A percentile compares a stretch with the other conserved stretches of the same genome.
Evolutionary conservation across 1,140 invertebrate species (phyloP).

Genomic region (Aphidius ervi): DNA sequence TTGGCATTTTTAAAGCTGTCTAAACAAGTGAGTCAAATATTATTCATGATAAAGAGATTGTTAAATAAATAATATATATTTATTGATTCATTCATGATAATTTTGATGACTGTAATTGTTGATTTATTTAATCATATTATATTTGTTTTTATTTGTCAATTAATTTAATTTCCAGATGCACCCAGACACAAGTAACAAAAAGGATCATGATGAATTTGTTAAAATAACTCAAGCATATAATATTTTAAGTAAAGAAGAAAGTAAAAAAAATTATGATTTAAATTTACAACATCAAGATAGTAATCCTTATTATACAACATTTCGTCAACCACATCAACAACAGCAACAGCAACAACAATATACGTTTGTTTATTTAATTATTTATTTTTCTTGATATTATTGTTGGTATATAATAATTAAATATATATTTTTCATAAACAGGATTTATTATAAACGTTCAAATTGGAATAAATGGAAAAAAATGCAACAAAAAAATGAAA

Average conservation of each 20-base stretch:
- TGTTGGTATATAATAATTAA: too few relatives aligned
- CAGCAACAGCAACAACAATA: too few relatives aligned
- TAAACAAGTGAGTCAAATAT: conserved; percentile 37
- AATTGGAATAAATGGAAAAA: neutral
- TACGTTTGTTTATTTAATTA: too few relatives aligned
- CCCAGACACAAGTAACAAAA: conserved; percentile 48
- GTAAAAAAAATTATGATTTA: conserved; percentile 29
- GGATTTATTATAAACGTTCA: neutral
- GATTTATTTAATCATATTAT: conserved; percentile 8
- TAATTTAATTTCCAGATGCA: conserved; percentile 43
- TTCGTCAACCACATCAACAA: too few relatives aligned
- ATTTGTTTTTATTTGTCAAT: neutral
- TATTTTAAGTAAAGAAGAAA: conserved; percentile 44
- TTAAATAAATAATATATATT: neutral
- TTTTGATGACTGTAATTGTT: too few relatives aligned
- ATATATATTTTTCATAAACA: neutral
- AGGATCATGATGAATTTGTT: conserved; percentile 51
- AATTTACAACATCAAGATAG: conserved; percentile 17
- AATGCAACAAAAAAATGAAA: neutral
- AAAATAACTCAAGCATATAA: conserved; percentile 54
- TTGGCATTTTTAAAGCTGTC: conserved; percentile 41
- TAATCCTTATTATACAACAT: neutral
- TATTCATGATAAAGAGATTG: neutral
- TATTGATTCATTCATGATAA: conserved; percentile 4
- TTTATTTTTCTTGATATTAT: too few relatives aligned